phyloP scores from a whole-genome alignment of 1,140 invertebrate genomes.

The Bombus confusus region DNA sequence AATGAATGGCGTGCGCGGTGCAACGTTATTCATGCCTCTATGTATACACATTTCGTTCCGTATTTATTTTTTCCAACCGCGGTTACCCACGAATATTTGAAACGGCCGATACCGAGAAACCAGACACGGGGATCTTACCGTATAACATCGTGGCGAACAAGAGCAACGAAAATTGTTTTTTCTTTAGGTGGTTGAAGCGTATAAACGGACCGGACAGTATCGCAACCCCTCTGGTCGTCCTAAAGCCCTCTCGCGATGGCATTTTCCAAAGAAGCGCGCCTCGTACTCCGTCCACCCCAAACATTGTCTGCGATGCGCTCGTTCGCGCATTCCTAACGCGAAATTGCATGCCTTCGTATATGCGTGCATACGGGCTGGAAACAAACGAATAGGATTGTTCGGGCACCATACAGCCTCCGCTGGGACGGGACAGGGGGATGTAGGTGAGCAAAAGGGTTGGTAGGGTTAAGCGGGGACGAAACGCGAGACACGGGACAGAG shows the following conservation, averaged over 20 bases:
- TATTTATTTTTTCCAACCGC: too few relatives aligned
- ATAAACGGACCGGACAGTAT: neutral
- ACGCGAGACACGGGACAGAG: conserved; percentile 27
- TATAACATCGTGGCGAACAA: neutral
- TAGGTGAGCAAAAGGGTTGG: neutral
- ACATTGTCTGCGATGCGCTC: conserved; percentile 19
- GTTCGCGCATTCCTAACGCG: conserved; percentile 59
- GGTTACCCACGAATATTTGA: too few relatives aligned
- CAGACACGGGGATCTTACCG: neutral
- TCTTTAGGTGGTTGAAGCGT: neutral
- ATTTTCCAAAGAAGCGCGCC: neutral
- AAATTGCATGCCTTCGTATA: conserved; percentile 68
- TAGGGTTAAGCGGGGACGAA: neutral
- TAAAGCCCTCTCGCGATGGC: neutral
- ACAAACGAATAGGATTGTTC: conserved; percentile 72
- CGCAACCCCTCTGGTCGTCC: neutral
- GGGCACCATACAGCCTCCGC: conserved; percentile 52
- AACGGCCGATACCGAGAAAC: neutral
- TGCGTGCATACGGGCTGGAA: conserved; percentile 57
- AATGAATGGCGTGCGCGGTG: too few relatives aligned
- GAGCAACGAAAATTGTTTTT: neutral
- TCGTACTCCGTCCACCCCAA: neutral
- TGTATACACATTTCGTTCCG: too few relatives aligned
- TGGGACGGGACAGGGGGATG: conserved; percentile 31
- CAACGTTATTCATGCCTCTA: too few relatives aligned